Evolutionary conservation across 1,140 invertebrate species (phyloP), one percentile per base, ranked within the genome.

Genomic region (Eufriesea mexicana): DNA sequence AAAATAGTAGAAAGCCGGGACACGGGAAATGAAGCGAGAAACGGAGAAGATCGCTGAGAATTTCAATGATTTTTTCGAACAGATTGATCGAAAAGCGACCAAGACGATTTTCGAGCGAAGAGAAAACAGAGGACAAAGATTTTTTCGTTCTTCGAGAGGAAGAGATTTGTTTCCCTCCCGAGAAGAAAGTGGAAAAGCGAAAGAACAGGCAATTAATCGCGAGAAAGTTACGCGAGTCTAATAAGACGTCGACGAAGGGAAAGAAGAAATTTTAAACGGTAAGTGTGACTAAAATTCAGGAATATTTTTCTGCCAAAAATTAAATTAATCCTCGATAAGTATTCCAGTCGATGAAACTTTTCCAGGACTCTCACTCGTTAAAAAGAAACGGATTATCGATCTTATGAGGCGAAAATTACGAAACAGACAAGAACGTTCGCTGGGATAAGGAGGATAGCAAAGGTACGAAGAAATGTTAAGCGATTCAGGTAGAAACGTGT

Each of bases 401-500:
- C 35, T 2, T 35, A 35, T 35, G 4, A 35, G 35, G 35, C 35
- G 35, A 35, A 35, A 1, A 35, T 35, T 35, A 35, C 35, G 4
- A 35, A 35, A 35, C 35, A 35, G 35, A 35, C 4, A n/a, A n/a
- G n/a, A n/a, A 35, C 35, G 35, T 35, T 35, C 35, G 35, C 25
- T 62, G 6, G 16, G 25, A 62, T 35, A 14, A 16, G 28, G 25
- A 35, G n/a, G 25, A 25, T 25, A 25, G 25, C 59, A 2, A 2
- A 28, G 25, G 12, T 0, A 18, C 7, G 61, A 62, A 62, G 25
- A 35, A 62, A 62, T 0, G 25, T 4, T 1, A 6, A 8, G 8
- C 61, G 61, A 28, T 62, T 64, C 20, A 54, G 51, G 5, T 75
- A 45, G 35, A 61, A 75, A 75, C 42, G 23, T 25, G 75, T 67